Base-by-base conservation (phyloP, 1,140 invertebrate genomes). In the Drosophila oshimai region DNA sequence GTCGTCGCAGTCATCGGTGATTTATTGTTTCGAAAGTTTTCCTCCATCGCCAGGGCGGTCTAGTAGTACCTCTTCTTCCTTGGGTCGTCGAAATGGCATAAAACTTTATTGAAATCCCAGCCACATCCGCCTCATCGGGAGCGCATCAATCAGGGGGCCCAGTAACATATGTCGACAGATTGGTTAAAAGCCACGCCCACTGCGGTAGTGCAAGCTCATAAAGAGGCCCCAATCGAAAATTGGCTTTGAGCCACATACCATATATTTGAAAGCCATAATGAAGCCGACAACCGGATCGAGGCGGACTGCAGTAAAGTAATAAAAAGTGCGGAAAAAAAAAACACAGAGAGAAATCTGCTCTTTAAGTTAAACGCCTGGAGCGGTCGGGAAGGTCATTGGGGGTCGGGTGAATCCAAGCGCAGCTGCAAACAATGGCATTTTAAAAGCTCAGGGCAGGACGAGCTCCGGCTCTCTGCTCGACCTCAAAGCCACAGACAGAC, bases 361-460 rank as follows among this genome's bases (percentile, higher is more conserved):
- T 47, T 60, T 58, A 71, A 67, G 29, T 53, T 49, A 50, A 74
- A 57, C 17, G 49, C 39, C 57, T 34, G 34, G 17, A 60, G 22
- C 29, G 37, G 37, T 29, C 24, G 58, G 24, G 65, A 39, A 69
- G 74, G 78, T 84, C 79, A 78, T 31, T 44, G 58, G 60, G 22
- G 69, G 46, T 74, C 55, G 51, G 74, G 58, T 45, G 39, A 44
- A 78, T 53, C 50, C 69, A 55, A 84, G 71, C 80, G 68, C 81
- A 86, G 81, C 81, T 86, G 81, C 81, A 80, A 86, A 76, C 72
- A 80, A 86, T 87, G 81, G 62, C 81, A 80, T 80, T 87, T 84
- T 86, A 79, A 84, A 86, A 86, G 79, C 64, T 69, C 36, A 55
- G 77, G 62, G 73, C 69, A 58, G 58, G 20, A 58, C 58, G 28